Evolutionary conservation across 2,113 vertebrate species (phyloP).

Genomic region (Aphyosemion australe): DNA sequence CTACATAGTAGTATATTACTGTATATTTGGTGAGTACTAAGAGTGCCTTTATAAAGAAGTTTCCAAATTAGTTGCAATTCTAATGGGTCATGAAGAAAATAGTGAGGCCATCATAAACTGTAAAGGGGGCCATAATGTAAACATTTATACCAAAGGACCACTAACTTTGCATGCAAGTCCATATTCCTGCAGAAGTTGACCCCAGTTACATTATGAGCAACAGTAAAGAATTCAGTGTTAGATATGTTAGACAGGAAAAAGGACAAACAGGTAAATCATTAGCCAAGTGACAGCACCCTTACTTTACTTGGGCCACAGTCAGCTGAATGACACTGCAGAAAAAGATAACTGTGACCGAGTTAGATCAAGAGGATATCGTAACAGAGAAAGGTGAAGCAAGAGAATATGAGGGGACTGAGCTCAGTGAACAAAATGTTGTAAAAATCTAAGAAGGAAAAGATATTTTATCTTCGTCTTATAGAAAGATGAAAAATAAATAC

Average conservation of each 20-base stretch:
- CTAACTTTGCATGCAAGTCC: background rate
- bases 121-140: background rate
- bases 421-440: conserved; percentile 6
- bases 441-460: conserved; percentile 17
- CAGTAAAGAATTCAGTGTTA: conserved; percentile 23
- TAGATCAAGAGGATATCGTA: conserved; percentile 53
- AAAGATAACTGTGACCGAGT: conserved; percentile 23
- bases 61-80: no score
- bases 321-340: conserved; percentile 54
- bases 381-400: conserved; percentile 39
- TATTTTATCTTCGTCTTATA: conserved; percentile 12
- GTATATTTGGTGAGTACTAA: no score
- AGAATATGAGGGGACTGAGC: conserved; percentile 30
- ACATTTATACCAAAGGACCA: conserved; percentile 5
- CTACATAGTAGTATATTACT: no score
- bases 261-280: conserved; percentile 1
- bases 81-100: no score
- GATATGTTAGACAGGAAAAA: conserved; percentile 1
- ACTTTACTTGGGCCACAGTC: conserved; percentile 20
- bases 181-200: conserved; percentile 29
- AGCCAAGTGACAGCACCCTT: background rate
- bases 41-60: no score
- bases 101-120: no score
- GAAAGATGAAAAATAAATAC: conserved; percentile 8
- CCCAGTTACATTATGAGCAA: conserved; percentile 24